Evolutionary conservation across 2,888 invertebrate genomes (phyloP), one percentile per base, ranked within the genome.

Genomic region (Nephrotoma flavescens): DNA sequence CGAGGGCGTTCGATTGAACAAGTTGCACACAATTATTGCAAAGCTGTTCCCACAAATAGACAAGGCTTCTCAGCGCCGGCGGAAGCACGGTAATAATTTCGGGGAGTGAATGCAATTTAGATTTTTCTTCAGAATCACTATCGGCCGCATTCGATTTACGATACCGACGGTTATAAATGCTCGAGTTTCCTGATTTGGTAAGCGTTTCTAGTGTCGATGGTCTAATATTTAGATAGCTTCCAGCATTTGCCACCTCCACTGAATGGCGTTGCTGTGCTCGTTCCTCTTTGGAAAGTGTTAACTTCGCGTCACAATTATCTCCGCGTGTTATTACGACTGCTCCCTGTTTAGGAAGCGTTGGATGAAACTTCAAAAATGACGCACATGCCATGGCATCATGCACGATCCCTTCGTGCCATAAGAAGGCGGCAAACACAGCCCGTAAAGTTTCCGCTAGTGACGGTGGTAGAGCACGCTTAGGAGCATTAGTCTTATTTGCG

Each of bases 361-460:
- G 97, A 91, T 97, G 96, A 90, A 99, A 99, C 92, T 98, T 98
- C 7, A 99, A 93, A 90, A 97, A 99, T 0, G 98, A 97, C 0
- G 99, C 98, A 90, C 98, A 98, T 0, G 99, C 98, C 95, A 99
- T 99, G 6, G 99, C 98, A 91, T 99, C 99, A 90, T 98, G 98
- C 0, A 99, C 98, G 85, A 99, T 95, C 12, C 98, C 95, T 92
- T 99, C 98, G 90, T 99, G 99, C 98, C 99, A 99, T 0, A 99
- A 92, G 89, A 99, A 95, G 0, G 99, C 98, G 0, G 99, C 98
- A 91, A 99, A 99, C 5, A 98, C 96, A 0, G 98, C 97, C n/a
- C 99, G 93, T 41, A 98, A 92, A 89, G 97, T 96, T 91, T 98
- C 98, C 0, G 97, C 98, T 86, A 98, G 96, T 0, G 97, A 96